These are phyloP conservation scores for Lepilemur septentrionalis DNA, from an alignment of 2,797 vertebrate species.

Conservation along the genomic window DNA sequence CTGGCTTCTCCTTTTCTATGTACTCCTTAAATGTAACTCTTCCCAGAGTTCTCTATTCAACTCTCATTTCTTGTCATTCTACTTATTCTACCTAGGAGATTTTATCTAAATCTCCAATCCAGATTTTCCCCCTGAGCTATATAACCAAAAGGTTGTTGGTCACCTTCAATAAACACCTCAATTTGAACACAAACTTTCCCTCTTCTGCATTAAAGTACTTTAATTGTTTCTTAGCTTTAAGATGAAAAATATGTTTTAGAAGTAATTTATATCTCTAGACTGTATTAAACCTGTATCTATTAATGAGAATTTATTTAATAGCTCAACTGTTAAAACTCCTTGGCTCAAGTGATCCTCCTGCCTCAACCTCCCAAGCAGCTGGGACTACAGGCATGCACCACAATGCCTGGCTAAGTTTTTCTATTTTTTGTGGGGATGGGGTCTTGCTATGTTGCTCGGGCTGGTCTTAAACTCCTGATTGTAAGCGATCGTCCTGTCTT, in stretches of 20 bases:
- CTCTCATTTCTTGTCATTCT: constrained; percentile 24
- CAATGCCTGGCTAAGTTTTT: not conserved
- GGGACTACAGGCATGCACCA: not conserved
- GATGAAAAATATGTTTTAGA: not conserved
- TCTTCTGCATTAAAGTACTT: constrained; percentile 20
- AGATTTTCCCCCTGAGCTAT: not conserved
- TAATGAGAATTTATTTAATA: constrained; percentile 33
- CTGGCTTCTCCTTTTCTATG: not conserved
- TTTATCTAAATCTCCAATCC: not conserved
- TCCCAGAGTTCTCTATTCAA: not conserved
- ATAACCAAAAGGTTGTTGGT: not conserved
- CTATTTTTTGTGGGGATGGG: not conserved
- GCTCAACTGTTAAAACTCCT: not conserved
- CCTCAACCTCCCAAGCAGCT: not conserved
- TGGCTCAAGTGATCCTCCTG: not conserved
- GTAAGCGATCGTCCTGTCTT: not conserved
- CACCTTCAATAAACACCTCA: not conserved
- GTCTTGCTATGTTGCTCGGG: not conserved
- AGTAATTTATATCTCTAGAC: not conserved
- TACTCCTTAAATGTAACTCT: constrained; percentile 13
- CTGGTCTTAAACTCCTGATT: not conserved
- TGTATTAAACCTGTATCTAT: constrained; percentile 32
- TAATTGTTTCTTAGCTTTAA: constrained; percentile 8
- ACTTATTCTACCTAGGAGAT: not conserved
- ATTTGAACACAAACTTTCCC: constrained; percentile 26